Evolutionary conservation across 1,140 invertebrate species (phyloP).

Genomic region (Drosophila varians): DNA sequence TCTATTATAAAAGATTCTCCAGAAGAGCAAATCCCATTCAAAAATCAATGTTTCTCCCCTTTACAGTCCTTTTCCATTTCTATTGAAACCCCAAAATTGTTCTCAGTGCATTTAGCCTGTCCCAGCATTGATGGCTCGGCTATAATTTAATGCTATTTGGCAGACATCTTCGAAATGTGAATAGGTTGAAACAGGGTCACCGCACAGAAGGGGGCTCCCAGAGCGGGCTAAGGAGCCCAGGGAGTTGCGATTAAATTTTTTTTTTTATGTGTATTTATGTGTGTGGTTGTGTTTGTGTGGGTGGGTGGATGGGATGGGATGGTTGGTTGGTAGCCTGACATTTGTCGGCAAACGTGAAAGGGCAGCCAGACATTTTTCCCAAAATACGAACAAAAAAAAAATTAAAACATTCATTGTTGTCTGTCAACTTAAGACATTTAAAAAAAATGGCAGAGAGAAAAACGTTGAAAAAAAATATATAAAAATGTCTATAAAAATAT

Average conservation of each 20-base stretch:
- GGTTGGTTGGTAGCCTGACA: conserved; percentile 15
- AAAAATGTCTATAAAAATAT: neutral
- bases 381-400: conserved; percentile 2
- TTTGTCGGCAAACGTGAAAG: conserved; percentile 44
- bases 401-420: conserved; percentile 25
- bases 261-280: neutral
- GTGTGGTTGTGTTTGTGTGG: neutral
- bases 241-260: conserved; percentile 12
- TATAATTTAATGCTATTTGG: conserved; percentile 59
- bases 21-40: neutral
- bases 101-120: conserved; percentile 4
- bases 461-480: neutral
- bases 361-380: conserved; percentile 29
- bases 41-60: neutral
- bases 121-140: conserved; percentile 27
- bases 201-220: neutral
- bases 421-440: conserved; percentile 11
- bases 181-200: conserved; percentile 62
- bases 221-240: neutral
- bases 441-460: neutral
- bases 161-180: conserved; percentile 65
- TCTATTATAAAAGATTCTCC: no score
- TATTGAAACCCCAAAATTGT: neutral
- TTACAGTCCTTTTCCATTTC: no score
- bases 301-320: neutral